These are phyloP conservation scores for Deroplatys truncata DNA, from an alignment of 2,888 invertebrate species.

Conservation along the genomic window DNA sequence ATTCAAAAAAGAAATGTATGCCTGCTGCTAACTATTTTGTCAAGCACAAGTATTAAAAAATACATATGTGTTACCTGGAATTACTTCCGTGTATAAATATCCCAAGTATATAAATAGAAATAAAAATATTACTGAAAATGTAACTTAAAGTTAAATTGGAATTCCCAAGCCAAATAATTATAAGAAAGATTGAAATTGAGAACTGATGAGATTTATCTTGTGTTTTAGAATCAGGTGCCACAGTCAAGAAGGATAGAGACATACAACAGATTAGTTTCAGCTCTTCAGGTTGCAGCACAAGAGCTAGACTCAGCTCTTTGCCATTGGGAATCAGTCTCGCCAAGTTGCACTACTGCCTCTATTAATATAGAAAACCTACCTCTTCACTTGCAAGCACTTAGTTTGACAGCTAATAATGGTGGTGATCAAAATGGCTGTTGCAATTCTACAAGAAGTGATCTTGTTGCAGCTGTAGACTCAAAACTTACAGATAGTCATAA, in stretches of 20 bases:
- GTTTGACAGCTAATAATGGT: slow-evolving; percentile 38
- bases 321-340: slow-evolving; percentile 13
- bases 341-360: neutral
- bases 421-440: slow-evolving; percentile 37
- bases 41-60: too few species aligned
- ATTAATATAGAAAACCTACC: neutral
- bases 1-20: too few species aligned
- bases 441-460: slow-evolving; percentile 8
- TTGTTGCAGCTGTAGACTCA: neutral
- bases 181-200: too few species aligned
- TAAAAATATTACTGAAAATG: too few species aligned
- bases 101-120: too few species aligned
- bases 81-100: too few species aligned
- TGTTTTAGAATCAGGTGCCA: neutral
- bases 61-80: too few species aligned
- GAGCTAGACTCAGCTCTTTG: slow-evolving; percentile 16
- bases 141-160: too few species aligned
- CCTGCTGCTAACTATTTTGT: too few species aligned
- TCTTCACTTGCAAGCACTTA: neutral
- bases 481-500: slow-evolving; percentile 49
- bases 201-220: neutral
- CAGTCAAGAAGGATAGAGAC: slow-evolving; percentile 2
- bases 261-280: slow-evolving; percentile 9
- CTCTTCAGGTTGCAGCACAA: slow-evolving; percentile 9
- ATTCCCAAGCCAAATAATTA: too few species aligned